Evolutionary conservation across 2,113 vertebrate species (phyloP), one percentile per base, ranked within the genome.

Genomic region (Gambusia holbrooki): DNA sequence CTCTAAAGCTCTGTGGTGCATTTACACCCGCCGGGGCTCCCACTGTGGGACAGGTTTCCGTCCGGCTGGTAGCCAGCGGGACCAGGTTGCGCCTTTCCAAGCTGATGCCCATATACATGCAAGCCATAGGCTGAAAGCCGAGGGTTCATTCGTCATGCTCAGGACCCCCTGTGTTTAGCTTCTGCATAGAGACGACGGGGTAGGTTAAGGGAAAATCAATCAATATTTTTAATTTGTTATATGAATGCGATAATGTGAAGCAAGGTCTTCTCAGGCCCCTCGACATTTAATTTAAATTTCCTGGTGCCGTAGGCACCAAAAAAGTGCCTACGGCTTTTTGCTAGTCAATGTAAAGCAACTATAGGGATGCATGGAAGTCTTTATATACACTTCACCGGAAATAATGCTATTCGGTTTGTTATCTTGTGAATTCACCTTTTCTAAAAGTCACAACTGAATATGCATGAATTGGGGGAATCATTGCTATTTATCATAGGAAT

Each of bases 1-100:
- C 80, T 84, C 85, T 0, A 27, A 76, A 62, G 62, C 51, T 77
- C 78, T 62, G 29, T 37, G 0, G 78, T 79, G 77, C 71, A 73
- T 81, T 85, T 82, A 67, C 79, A 11, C 13, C 9, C 63, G 68
- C 62, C 12, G 9, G 54, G 83, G 66, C 86, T 67, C 90, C 37
- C 14, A 73, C 80, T 42, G 83, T 62, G 71, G 71, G 77, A 80
- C 91, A 89, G 89, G 81, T 87, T 66, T 71, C 12, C 79, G 80
- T 70, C 87, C 91, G 90, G 89, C 91, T 93, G 92, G 85, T 83
- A 69, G 87, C 76, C 90, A 85, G 88, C 80, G 7, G 87, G 87
- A 77, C 63, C 84, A 30, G 71, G 58, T 74, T 42, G 71, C 70
- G 32, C 3, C 1, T 72, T 80, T 90, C 79, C 82, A 87, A 80